Base-by-base conservation (phyloP, 2,888 invertebrate species). In the Deilephila porcellus region DNA sequence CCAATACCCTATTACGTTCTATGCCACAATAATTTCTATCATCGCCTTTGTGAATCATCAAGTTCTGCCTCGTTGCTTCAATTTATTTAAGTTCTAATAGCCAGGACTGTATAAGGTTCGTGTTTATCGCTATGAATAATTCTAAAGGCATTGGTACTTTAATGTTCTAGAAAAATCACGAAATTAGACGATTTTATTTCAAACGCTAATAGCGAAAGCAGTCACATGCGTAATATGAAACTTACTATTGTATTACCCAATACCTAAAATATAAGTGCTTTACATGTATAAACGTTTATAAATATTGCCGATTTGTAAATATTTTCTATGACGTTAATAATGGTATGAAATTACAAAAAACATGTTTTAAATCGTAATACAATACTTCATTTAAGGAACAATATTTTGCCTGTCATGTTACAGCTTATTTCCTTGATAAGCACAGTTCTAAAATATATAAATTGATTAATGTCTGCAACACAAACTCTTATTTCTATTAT, bases 11-110 rank as follows among this genome's bases (percentile, higher is more conserved):
- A 59, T 80, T 79, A 77, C 73, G 71, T 74, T 75, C 73, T 80
- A 76, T 79, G 77, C 75, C 76, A 76, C 75, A 80, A 81, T 78
- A 82, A 80, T 82, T 80, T 63, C 77, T 77, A 78, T 81, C 82
- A 81, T 80, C 77, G 75, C 77, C 72, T 76, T 64, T 37, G 62
- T 63, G 71, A 76, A 78, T 79, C 79, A 77, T 80, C 78, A 76
- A 71, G 74, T 71, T 20, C 73, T 32, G 0, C n/a, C 17, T 56
- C 71, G 76, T 76, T 79, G 78, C 74, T 59, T 52, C 25, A 67
- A 25, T 20, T 14, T 67, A 52, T 67, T 67, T 52, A 45, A 17
- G 67, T 20, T 20, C 17, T 52, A 67, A 52, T 52, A 25, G 56
- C n/a, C 6, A n/a, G 25, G 29, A 25, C 67, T 25, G 52, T 67